phyloP scores from a whole-genome alignment of 2,113 vertebrate species.

The Equus przewalskii region DNA sequence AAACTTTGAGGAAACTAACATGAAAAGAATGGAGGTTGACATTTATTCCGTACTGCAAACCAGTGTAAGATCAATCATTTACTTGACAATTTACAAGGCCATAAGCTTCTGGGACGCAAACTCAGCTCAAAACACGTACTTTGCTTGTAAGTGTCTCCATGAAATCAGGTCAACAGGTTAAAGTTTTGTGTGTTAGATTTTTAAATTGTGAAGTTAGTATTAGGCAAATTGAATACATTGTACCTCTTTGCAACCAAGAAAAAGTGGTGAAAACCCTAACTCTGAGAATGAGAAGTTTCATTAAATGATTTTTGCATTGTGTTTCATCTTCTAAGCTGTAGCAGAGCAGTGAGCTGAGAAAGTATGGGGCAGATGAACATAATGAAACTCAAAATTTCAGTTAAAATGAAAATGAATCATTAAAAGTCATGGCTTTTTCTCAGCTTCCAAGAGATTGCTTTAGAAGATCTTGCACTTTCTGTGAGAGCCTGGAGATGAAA shows the following conservation, averaged over 20 bases:
- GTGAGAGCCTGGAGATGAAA: background rate
- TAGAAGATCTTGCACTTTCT: background rate
- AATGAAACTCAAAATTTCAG: slow-evolving; percentile 1
- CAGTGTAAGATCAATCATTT: background rate
- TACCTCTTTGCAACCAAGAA: background rate
- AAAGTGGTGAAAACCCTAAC: background rate
- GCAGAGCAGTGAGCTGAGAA: background rate
- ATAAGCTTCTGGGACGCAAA: background rate
- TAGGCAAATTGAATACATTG: background rate
- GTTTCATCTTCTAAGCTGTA: background rate
- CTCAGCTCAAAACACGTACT: slow-evolving; percentile 39
- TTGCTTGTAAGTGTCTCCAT: slow-evolving; percentile 20
- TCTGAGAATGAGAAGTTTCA: background rate
- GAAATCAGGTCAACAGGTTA: slow-evolving; percentile 48
- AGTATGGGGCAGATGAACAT: background rate
- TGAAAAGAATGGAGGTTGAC: background rate
- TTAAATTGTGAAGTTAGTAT: slow-evolving; percentile 16
- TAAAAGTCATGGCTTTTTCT: background rate
- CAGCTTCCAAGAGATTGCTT: background rate
- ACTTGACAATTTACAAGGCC: background rate
- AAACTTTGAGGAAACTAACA: background rate
- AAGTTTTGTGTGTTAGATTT: slow-evolving; percentile 50
- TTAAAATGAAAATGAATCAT: background rate
- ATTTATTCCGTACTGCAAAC: background rate
- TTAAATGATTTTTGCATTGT: background rate